A percentile compares a stretch with the other conserved stretches of the same genome.
Conservation (phyloP, 1,140 invertebrate species). For the Drosophila santomea region DNA sequence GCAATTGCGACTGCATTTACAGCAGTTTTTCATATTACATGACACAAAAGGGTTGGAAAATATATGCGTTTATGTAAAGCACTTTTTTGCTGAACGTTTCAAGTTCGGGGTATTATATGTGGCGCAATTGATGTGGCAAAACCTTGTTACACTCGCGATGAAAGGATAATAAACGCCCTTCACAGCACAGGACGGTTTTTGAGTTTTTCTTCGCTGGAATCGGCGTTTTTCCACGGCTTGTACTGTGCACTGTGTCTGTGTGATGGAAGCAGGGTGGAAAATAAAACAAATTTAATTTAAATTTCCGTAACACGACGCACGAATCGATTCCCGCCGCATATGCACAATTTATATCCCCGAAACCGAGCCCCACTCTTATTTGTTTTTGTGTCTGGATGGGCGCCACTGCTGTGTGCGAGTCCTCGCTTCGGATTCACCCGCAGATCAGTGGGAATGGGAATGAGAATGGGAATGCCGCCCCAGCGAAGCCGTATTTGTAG, state of each 20-base stretch:
- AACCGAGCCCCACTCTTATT: constrained; percentile 15
- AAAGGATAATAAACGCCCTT: constrained; percentile 19
- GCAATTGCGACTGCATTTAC: not conserved
- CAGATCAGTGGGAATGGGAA: not conserved
- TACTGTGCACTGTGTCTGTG: not conserved
- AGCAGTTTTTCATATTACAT: not conserved
- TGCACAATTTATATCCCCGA: constrained; percentile 52
- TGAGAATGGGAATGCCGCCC: constrained; percentile 2
- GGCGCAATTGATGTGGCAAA: constrained; percentile 22
- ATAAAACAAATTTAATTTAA: constrained; percentile 76
- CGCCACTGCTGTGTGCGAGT: constrained; percentile 16
- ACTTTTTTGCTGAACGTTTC: constrained; percentile 3
- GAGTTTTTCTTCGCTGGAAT: constrained; percentile 13
- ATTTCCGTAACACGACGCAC: constrained; percentile 55
- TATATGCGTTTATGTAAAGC: not conserved
- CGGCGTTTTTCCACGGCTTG: not conserved
- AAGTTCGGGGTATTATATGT: constrained; percentile 7
- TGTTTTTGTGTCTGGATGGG: constrained; percentile 43
- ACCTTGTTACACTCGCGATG: not conserved
- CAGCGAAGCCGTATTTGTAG: constrained; percentile 24
- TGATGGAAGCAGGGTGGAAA: constrained; percentile 39
- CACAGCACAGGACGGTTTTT: constrained; percentile 15
- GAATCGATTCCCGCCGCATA: constrained; percentile 64
- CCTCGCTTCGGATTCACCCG: constrained; percentile 5
- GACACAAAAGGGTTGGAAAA: not conserved